Conservation (phyloP, 1,140 invertebrate genomes). For the Lepidostoma basale region DNA sequence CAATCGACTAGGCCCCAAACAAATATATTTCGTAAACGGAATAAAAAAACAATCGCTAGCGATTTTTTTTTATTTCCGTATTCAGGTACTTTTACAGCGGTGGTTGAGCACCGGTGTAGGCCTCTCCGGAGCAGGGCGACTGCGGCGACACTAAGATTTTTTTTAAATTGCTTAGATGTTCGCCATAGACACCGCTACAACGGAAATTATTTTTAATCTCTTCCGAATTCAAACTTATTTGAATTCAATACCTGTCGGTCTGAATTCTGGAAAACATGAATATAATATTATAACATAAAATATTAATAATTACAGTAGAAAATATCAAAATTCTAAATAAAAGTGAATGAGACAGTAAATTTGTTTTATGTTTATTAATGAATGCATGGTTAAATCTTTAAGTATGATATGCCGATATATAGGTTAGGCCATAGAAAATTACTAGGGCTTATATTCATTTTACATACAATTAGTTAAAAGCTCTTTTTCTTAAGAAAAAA, state of each 20-base stretch:
- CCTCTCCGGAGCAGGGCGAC: conserved; percentile 23
- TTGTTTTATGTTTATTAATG: background rate
- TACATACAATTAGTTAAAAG: no score
- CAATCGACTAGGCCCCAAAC: conserved; percentile 32
- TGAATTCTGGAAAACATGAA: background rate
- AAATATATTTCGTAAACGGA: background rate
- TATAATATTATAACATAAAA: background rate
- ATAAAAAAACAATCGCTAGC: background rate
- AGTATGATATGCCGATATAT: no score
- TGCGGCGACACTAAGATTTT: background rate
- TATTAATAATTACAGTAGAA: background rate
- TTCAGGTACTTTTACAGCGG: conserved; percentile 39
- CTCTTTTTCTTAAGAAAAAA: no score
- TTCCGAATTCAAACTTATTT: background rate
- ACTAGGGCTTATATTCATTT: no score
- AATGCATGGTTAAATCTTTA: no score
- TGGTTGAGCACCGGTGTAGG: conserved; percentile 41
- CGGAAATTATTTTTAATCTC: background rate
- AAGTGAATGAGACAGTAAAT: background rate
- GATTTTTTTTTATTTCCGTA: background rate
- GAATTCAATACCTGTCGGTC: background rate
- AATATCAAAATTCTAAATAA: background rate
- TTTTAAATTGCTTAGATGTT: background rate
- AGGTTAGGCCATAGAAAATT: no score
- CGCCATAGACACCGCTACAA: background rate